These are phyloP conservation scores for Aplochiton taeniatus DNA, from an alignment of 2,797 vertebrate genomes.

Conservation along the genomic window DNA sequence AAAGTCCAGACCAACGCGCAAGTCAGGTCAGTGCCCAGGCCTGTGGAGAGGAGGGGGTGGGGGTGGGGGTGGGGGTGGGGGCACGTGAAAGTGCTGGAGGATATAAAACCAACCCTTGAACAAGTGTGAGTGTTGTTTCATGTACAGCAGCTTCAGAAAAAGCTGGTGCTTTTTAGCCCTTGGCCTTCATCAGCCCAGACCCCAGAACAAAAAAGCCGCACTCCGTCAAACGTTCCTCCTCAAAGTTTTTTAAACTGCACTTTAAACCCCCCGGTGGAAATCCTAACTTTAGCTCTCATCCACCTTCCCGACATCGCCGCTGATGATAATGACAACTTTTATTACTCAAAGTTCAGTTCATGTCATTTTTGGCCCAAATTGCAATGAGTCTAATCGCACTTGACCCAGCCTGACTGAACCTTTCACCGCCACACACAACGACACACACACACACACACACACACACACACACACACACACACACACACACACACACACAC, in stretches of 20 bases:
- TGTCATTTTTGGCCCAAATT: slow-evolving; percentile 55
- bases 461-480: not conserved
- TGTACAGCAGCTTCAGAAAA: no score
- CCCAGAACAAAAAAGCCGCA: not conserved
- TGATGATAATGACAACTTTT: slow-evolving; percentile 57
- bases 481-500: not conserved
- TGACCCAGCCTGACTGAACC: slow-evolving; percentile 29
- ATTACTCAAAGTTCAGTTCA: slow-evolving; percentile 32
- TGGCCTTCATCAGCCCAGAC: not conserved
- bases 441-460: not conserved
- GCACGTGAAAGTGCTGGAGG: no score
- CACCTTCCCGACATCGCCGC: slow-evolving; percentile 31
- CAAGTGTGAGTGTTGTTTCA: no score
- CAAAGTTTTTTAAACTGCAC: not conserved
- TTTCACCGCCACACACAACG: not conserved
- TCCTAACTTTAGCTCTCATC: slow-evolving; percentile 32
- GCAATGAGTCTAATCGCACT: slow-evolving; percentile 36
- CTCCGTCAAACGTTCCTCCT: no score
- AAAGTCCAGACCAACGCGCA: slow-evolving; percentile 81
- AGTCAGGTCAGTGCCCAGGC: slow-evolving; percentile 79
- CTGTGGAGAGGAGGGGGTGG: not conserved
- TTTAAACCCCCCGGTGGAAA: slow-evolving; percentile 9
- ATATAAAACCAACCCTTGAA: no score
- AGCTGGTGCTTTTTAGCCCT: no score
- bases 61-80: no score